Percentiles rank a stretch among this genome's conserved stretches.
These are phyloP conservation scores for Apeira syringaria DNA, from an alignment of 2,888 invertebrate species.

Conservation along the genomic window DNA sequence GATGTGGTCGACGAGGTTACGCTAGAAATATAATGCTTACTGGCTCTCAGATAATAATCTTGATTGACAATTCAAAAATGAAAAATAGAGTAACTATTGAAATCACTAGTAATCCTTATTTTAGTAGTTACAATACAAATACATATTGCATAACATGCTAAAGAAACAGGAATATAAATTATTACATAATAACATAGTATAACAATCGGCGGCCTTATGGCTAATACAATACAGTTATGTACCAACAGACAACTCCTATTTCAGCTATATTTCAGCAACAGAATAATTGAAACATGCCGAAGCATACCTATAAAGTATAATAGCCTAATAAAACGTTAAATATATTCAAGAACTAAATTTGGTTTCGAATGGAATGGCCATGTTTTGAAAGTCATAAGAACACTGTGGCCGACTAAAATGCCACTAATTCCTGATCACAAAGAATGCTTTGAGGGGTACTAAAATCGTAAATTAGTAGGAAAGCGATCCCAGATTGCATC, in stretches of 20 bases:
- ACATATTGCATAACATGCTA: too few relatives aligned
- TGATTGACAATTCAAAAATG: too few relatives aligned
- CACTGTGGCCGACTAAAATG: slow-evolving; percentile 68
- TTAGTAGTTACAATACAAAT: too few relatives aligned
- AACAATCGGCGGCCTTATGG: too few relatives aligned
- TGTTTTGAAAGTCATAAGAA: slow-evolving; percentile 73
- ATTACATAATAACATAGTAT: too few relatives aligned
- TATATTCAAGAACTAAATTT: slow-evolving; percentile 54
- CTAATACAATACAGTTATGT: too few relatives aligned
- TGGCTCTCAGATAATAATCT: too few relatives aligned
- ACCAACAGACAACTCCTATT: slow-evolving; percentile 43
- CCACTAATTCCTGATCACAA: slow-evolving; percentile 52
- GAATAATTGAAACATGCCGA: slow-evolving; percentile 43
- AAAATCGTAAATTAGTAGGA: slow-evolving; percentile 68
- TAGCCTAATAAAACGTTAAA: slow-evolving; percentile 64
- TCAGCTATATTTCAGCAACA: slow-evolving; percentile 37
- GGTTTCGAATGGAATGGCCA: slow-evolving; percentile 70
- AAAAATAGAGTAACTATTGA: too few relatives aligned
- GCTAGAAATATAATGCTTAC: too few relatives aligned
- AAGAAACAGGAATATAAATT: too few relatives aligned
- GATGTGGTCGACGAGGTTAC: too few relatives aligned
- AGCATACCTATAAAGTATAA: slow-evolving; percentile 56
- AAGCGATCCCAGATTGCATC: slow-evolving; percentile 68
- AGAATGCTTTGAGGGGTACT: slow-evolving; percentile 62
- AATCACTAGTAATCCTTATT: too few relatives aligned